These are phyloP conservation scores for Troides aeacus DNA, from an alignment of 2,888 invertebrate genomes.

Conservation along the genomic window DNA sequence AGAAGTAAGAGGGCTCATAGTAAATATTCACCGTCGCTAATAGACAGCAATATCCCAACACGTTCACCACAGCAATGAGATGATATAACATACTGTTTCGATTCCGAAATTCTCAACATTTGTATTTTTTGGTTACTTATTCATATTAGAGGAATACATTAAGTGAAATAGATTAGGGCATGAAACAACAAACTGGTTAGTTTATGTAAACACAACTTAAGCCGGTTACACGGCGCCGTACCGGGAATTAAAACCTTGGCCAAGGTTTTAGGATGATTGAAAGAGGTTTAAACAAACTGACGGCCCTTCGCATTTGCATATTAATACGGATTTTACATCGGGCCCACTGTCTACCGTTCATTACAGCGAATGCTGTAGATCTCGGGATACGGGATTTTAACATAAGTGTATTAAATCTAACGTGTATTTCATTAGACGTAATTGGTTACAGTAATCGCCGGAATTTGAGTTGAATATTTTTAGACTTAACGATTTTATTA, in stretches of 20 bases:
- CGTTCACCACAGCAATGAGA: too few relatives aligned
- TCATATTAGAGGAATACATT: background rate
- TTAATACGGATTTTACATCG: slow-evolving; percentile 28
- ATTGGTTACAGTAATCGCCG: background rate
- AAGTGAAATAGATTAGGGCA: slow-evolving; percentile 8
- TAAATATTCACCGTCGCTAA: background rate
- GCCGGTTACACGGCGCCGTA: slow-evolving; percentile 19
- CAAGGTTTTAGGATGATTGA: slow-evolving; percentile 29
- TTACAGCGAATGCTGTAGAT: slow-evolving; percentile 13
- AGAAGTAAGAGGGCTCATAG: background rate
- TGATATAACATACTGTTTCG: too few relatives aligned
- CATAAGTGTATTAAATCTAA: slow-evolving; percentile 15
- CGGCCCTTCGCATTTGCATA: slow-evolving; percentile 30
- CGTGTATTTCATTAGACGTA: background rate
- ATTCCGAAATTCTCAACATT: too few relatives aligned
- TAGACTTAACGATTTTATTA: too few relatives aligned
- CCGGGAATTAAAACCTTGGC: slow-evolving; percentile 24
- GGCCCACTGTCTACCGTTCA: slow-evolving; percentile 10
- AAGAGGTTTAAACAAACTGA: slow-evolving; percentile 27
- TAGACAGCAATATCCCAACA: background rate
- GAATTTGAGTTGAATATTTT: background rate
- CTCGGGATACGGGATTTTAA: slow-evolving; percentile 12
- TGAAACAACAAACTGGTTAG: slow-evolving; percentile 13
- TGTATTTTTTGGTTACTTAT: too few relatives aligned
- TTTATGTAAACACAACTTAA: slow-evolving; percentile 19